Percentiles rank a stretch among this genome's conserved stretches.
phyloP scores from a whole-genome alignment of 2,888 invertebrate genomes.

The Alitta virens region DNA sequence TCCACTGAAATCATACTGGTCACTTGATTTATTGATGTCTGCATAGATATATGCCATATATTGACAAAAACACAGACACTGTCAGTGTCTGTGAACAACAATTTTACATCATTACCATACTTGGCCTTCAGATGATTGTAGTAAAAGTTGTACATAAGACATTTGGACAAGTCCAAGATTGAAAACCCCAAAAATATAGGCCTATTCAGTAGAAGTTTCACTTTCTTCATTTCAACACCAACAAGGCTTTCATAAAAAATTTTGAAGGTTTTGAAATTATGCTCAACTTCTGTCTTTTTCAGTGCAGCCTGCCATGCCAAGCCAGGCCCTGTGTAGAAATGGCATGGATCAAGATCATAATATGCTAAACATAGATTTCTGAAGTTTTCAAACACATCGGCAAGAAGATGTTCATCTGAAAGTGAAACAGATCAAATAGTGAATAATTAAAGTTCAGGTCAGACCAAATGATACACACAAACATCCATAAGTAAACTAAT shows the following conservation, averaged over 20 bases:
- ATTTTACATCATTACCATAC: conserved; percentile 26
- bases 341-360: too few species aligned
- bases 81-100: conserved; percentile 33
- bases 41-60: conserved; percentile 27
- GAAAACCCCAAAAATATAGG: conserved; percentile 55
- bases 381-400: too few species aligned
- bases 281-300: conserved; percentile 11
- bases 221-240: conserved; percentile 39
- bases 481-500: conserved; percentile 38
- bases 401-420: neutral
- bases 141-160: conserved; percentile 7
- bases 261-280: conserved; percentile 20
- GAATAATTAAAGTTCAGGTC: too few species aligned
- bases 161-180: conserved; percentile 49
- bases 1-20: conserved; percentile 1
- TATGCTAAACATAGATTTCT: too few species aligned
- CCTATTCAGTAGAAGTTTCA: neutral
- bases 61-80: conserved; percentile 27
- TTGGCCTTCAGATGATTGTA: conserved; percentile 44
- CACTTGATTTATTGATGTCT: conserved; percentile 9
- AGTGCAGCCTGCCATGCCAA: conserved; percentile 36
- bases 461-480: too few species aligned
- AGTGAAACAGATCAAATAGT: too few species aligned
- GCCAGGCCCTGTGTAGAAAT: too few species aligned
- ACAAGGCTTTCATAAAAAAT: conserved; percentile 50